phyloP scores from a whole-genome alignment of 35 echinoderm and acorn worm genomes.

The Ophioderma brevispina region DNA sequence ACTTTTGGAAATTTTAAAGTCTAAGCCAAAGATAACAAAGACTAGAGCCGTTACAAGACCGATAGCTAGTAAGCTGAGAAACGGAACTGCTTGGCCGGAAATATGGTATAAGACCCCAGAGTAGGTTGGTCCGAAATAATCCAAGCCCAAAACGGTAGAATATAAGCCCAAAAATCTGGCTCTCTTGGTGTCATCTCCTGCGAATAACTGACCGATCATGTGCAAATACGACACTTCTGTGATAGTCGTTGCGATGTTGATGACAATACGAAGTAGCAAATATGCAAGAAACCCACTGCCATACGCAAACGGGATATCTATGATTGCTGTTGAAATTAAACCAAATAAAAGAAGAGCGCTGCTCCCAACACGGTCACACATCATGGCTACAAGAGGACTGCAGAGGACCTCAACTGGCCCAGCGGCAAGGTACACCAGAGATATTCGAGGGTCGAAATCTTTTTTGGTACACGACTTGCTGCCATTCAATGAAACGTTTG shows the following conservation, averaged over 20 bases:
- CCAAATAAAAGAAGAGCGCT: not conserved
- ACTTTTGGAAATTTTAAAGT: not conserved
- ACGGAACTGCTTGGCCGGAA: not conserved
- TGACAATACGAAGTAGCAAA: not conserved
- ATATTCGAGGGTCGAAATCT: not conserved
- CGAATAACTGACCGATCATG: not conserved
- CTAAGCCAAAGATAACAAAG: not conserved
- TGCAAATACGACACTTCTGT: not conserved
- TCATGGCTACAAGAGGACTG: not conserved
- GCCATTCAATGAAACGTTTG: not conserved
- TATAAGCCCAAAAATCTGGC: not conserved
- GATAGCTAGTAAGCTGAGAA: not conserved
- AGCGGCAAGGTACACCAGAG: not conserved
- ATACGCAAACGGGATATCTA: conserved; percentile 5
- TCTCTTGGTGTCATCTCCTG: not conserved
- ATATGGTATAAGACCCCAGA: not conserved
- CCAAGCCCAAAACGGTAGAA: not conserved
- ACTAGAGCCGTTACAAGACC: not conserved
- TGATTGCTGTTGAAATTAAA: not conserved
- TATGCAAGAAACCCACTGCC: not conserved
- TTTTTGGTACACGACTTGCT: not conserved
- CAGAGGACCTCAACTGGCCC: not conserved
- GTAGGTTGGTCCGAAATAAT: not conserved
- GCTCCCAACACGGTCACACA: not conserved
- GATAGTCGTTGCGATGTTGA: not conserved